phyloP scores from a whole-genome alignment of 2,797 vertebrate genomes.

The Enteromius radiatus region DNA sequence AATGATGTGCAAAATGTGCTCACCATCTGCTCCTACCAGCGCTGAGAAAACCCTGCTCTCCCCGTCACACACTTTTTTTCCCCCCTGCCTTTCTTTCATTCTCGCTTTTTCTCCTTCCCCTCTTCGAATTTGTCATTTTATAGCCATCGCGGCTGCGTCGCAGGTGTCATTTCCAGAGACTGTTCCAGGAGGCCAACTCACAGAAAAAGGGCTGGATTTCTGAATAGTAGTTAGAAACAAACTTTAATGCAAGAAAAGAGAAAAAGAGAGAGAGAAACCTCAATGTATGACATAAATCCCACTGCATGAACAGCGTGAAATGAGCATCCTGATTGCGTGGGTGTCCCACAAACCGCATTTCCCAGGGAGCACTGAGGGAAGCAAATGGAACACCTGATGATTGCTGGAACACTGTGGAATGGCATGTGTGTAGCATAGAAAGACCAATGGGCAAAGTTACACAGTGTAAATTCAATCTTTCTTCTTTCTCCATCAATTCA shows the following conservation, averaged over 20 bases:
- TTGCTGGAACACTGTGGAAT: constrained; percentile 37
- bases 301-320: constrained; percentile 43
- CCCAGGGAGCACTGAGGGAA: constrained; percentile 44
- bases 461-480: constrained; percentile 32
- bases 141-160: constrained; percentile 13
- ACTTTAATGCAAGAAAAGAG: constrained; percentile 22
- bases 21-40: constrained; percentile 81
- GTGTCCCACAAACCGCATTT: constrained; percentile 47
- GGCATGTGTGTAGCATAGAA: constrained; percentile 12
- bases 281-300: constrained; percentile 49
- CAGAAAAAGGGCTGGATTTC: constrained; percentile 22
- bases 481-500: neutral
- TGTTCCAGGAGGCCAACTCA: constrained; percentile 20
- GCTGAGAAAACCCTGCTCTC: constrained; percentile 70
- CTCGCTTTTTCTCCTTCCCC: constrained; percentile 11
- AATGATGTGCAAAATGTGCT: constrained; percentile 88
- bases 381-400: constrained; percentile 52
- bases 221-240: constrained; percentile 6
- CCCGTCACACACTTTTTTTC: constrained; percentile 20
- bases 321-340: constrained; percentile 44
- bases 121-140: constrained; percentile 26
- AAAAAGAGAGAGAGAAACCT: neutral
- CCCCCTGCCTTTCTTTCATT: constrained; percentile 21
- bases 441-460: neutral
- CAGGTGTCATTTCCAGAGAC: constrained; percentile 40